Conservation (phyloP, 1,140 invertebrate species). For the roundworm (Caenorhabditis elegans) region WBcel235 BX284606.5:3067001-3067500, state of each 20-base stretch:
- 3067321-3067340: background rate
- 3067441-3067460: too few species aligned
- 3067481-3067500: too few species aligned
- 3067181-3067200: conserved; percentile 2
- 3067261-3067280: conserved; percentile 22
- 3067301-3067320: too few species aligned
- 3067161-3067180: background rate
- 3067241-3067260: conserved; percentile 28
- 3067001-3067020: background rate
- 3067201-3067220: background rate
- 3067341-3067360: background rate
- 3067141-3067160: conserved; percentile 27
- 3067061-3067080: background rate
- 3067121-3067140: conserved; percentile 28
- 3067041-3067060: background rate
- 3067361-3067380: too few species aligned
- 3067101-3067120: conserved; percentile 18
- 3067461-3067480: too few species aligned
- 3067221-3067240: conserved; percentile 27
- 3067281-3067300: conserved; percentile 5
- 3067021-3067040: background rate
- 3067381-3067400: too few species aligned
- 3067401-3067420: too few species aligned
- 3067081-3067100: background rate
- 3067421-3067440: too few species aligned